phyloP scores from a whole-genome alignment of 2,113 vertebrate genomes.

The Brachyistius frenatus region DNA sequence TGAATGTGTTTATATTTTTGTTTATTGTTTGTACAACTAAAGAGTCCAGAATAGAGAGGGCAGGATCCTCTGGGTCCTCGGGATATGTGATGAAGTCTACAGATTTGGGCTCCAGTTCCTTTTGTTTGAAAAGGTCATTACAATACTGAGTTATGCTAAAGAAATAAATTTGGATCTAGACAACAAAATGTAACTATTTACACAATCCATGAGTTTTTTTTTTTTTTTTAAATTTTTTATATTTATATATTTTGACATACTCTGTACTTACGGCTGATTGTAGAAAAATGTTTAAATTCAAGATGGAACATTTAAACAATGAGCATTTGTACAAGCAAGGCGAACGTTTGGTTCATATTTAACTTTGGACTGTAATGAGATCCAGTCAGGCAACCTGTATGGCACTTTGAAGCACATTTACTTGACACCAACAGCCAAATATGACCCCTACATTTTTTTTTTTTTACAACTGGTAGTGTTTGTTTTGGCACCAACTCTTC shows the following conservation, averaged over 20 bases:
- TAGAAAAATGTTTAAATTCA: slow-evolving; percentile 74
- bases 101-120: slow-evolving; percentile 84
- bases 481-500: slow-evolving; percentile 33
- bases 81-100: slow-evolving; percentile 75
- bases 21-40: slow-evolving; percentile 29
- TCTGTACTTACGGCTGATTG: slow-evolving; percentile 85
- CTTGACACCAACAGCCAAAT: slow-evolving; percentile 59
- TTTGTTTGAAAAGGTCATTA: slow-evolving; percentile 73
- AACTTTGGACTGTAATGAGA: slow-evolving; percentile 61
- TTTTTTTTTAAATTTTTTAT: slow-evolving; percentile 28
- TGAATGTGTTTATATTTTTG: not conserved
- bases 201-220: slow-evolving; percentile 68
- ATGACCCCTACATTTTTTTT: slow-evolving; percentile 37
- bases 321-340: slow-evolving; percentile 79
- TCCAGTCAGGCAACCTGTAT: slow-evolving; percentile 66
- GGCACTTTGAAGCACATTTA: slow-evolving; percentile 78
- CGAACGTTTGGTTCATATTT: slow-evolving; percentile 62
- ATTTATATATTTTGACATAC: slow-evolving; percentile 83
- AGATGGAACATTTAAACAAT: slow-evolving; percentile 65
- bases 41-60: slow-evolving; percentile 31
- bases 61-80: slow-evolving; percentile 48
- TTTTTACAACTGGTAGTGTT: not conserved
- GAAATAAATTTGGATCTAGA: slow-evolving; percentile 44
- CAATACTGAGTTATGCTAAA: slow-evolving; percentile 55
- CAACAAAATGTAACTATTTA: slow-evolving; percentile 66